Base-by-base conservation (phyloP, 92 coral and sea anemone genomes). In the Zoanthus sansibaricus region DNA sequence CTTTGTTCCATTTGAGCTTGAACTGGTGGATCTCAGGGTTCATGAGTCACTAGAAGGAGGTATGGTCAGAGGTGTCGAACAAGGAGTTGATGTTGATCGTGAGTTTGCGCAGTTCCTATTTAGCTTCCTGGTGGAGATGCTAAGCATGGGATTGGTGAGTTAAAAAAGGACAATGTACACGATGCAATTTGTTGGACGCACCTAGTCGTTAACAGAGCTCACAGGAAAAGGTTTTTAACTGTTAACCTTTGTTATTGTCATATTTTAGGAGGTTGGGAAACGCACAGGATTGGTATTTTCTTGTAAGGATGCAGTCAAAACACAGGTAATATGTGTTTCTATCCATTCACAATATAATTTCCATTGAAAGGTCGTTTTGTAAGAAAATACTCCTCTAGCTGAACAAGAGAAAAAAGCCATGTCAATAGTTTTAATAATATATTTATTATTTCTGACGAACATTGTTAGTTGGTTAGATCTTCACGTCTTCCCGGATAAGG, bases 81-180 rank as follows among this genome's bases (percentile, higher is more conserved):
- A 72, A 37, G 91, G 95, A 21, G 83, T 97, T 55, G 92, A 92
- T 74, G 86, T 91, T 72, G 90, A 89, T 62, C 90, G 89, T 87
- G 96, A 91, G 89, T 97, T 97, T 87, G 92, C 97, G 10, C 98
- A 97, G 92, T 97, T 94, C 76, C 88, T 91, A 76, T 97, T 92
- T 72, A 95, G 99, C 86, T 80, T 97, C 84, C 55, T 97, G 89
- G 79, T 95, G 88, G 98, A 97, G 88, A 89, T 92, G 72, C 94
- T 95, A 11, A 95, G 91, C 61, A 83, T 91, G 7, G 89, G 94
- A 33, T 87, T 96, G 89, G 99, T 96, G 55, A 74, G 98, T 91
- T 72, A 21, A 25, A 25, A 25, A 3, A 47, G 13, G 5, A 5
- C 44, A 42, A 44, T 20, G 69, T 8, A 16, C 7, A 69, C 16